phyloP scores from a whole-genome alignment of 2,888 invertebrate genomes.

The Noctuana brunneofusca region DNA sequence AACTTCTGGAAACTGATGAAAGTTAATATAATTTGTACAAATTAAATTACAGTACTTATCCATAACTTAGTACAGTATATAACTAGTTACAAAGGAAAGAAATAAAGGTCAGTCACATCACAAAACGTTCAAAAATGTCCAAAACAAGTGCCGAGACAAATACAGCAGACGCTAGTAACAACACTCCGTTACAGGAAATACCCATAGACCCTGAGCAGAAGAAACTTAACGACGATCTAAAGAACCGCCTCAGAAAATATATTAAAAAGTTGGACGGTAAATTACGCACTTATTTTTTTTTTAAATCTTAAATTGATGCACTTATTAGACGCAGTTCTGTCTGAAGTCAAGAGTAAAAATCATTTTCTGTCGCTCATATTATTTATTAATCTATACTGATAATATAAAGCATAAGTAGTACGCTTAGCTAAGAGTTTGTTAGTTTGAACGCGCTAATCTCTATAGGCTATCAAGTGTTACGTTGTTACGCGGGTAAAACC shows the following conservation, averaged over 20 bases:
- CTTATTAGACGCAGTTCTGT: too few relatives aligned
- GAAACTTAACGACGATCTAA: constrained; percentile 68
- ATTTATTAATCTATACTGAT: too few relatives aligned
- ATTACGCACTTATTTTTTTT: neutral
- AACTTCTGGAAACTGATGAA: neutral
- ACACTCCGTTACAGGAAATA: constrained; percentile 39
- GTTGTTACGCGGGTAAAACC: too few relatives aligned
- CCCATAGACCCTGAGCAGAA: constrained; percentile 41
- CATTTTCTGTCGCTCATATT: too few relatives aligned
- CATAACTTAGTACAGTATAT: neutral
- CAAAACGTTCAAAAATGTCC: constrained; percentile 13
- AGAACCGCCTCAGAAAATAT: constrained; percentile 75
- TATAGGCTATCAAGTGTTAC: too few relatives aligned
- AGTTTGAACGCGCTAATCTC: too few relatives aligned
- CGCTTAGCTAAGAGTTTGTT: too few relatives aligned
- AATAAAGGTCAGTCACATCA: neutral
- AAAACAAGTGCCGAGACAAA: constrained; percentile 46
- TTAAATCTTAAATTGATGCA: neutral
- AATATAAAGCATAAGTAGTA: too few relatives aligned
- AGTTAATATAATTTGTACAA: neutral
- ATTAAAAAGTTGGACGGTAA: constrained; percentile 78
- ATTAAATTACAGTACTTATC: neutral
- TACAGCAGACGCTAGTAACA: constrained; percentile 38
- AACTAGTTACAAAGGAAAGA: neutral
- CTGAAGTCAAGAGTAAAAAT: too few relatives aligned